A percentile compares a stretch with the other conserved stretches of the same genome.
phyloP scores from a whole-genome alignment of 2,113 vertebrate species.

The Condylura cristata region DNA sequence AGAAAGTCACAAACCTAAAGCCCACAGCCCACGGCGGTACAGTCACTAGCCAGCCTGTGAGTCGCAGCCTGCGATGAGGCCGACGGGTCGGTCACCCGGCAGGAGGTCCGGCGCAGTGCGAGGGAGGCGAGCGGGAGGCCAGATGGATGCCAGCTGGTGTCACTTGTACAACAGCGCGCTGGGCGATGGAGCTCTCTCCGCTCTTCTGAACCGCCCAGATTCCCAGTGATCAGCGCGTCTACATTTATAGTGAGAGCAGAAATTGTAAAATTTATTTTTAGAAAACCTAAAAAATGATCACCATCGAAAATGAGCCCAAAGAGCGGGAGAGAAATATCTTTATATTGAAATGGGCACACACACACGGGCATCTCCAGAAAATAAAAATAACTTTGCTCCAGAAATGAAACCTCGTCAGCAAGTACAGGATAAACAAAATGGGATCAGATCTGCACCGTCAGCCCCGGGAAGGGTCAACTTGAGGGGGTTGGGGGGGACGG shows the following conservation, averaged over 20 bases:
- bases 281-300: neutral
- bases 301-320: neutral
- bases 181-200: neutral
- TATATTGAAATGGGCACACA: neutral
- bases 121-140: too few species aligned
- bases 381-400: neutral
- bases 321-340: neutral
- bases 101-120: too few species aligned
- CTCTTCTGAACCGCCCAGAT: neutral
- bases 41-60: neutral
- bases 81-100: too few species aligned
- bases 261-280: neutral
- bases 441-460: neutral
- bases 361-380: neutral
- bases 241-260: neutral
- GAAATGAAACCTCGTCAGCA: neutral
- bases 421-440: neutral
- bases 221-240: neutral
- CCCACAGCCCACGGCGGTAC: neutral
- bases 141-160: too few species aligned
- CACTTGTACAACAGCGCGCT: fast-evolving
- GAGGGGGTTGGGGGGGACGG: neutral
- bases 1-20: neutral
- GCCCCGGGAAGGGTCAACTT: neutral
- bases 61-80: too few species aligned